Evolutionary conservation across 2,888 invertebrate species (phyloP).

Genomic region (Podotricha telesiphe): DNA sequence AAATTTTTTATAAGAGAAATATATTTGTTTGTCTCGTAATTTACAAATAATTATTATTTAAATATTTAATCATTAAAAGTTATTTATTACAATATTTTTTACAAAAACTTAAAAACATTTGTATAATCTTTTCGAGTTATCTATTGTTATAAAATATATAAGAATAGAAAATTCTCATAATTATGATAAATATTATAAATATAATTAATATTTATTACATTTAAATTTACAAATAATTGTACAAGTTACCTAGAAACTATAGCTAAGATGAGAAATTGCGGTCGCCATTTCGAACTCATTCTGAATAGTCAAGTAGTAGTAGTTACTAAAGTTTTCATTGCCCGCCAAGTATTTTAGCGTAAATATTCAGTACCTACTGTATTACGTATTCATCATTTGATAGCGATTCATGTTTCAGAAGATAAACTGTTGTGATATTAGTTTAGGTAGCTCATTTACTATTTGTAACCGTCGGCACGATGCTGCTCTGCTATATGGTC

Average conservation of each 20-base stretch:
- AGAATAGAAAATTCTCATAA: background rate
- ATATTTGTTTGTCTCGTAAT: no score
- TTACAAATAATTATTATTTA: no score
- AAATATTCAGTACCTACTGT: constrained; percentile 34
- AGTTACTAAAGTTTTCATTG: constrained; percentile 57
- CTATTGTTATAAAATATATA: no score
- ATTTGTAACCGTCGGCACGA: background rate
- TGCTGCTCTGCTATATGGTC: background rate
- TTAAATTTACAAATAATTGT: background rate
- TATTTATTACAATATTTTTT: no score
- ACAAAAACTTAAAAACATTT: no score
- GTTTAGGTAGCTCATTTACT: constrained; percentile 1
- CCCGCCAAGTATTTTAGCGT: constrained; percentile 41
- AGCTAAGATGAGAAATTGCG: constrained; percentile 23
- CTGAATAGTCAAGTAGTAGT: constrained; percentile 53
- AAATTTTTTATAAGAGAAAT: no score
- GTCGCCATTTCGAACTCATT: constrained; percentile 57
- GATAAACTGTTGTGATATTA: constrained; percentile 12
- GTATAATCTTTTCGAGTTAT: no score
- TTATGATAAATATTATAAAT: background rate
- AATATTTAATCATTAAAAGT: no score
- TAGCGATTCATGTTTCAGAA: constrained; percentile 16
- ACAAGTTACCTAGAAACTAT: background rate
- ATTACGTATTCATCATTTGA: constrained; percentile 28
- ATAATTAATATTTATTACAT: background rate